phyloP scores from a whole-genome alignment of 2,113 vertebrate species.

The Plecotus auritus region DNA sequence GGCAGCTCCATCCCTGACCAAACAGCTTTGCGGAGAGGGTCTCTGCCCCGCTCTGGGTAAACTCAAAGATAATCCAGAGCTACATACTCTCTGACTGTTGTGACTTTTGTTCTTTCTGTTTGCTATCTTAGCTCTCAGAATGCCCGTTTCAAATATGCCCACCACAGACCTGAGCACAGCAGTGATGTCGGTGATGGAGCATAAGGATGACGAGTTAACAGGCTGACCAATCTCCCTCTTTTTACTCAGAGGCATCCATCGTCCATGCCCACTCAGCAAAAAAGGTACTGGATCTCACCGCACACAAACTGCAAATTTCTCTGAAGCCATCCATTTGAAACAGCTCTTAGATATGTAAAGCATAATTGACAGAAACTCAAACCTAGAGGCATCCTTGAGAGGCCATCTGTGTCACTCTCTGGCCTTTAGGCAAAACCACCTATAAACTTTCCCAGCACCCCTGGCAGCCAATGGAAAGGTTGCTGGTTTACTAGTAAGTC shows the following conservation, averaged over 20 bases:
- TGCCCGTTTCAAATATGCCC: neutral
- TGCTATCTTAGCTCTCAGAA: neutral
- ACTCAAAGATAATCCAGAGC: neutral
- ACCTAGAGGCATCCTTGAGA: neutral
- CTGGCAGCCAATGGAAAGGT: neutral
- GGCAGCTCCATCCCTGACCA: neutral
- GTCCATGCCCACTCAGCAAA: neutral
- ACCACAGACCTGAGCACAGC: neutral
- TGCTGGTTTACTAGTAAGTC: neutral
- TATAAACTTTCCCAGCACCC: neutral
- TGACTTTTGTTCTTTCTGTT: neutral
- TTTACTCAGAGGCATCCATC: neutral
- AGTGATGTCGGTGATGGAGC: accelerated
- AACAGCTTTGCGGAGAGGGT: neutral
- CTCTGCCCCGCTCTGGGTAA: neutral
- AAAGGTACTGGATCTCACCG: neutral
- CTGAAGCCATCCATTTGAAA: neutral
- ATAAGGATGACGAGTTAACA: neutral
- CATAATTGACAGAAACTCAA: neutral
- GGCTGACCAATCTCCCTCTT: neutral
- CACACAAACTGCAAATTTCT: neutral
- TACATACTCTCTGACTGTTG: neutral
- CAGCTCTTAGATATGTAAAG: neutral
- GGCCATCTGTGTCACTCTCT: neutral
- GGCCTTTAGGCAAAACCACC: neutral